Evolutionary conservation across 2,888 invertebrate species (phyloP).

Genomic region (Trissoscelio sp.): DNA sequence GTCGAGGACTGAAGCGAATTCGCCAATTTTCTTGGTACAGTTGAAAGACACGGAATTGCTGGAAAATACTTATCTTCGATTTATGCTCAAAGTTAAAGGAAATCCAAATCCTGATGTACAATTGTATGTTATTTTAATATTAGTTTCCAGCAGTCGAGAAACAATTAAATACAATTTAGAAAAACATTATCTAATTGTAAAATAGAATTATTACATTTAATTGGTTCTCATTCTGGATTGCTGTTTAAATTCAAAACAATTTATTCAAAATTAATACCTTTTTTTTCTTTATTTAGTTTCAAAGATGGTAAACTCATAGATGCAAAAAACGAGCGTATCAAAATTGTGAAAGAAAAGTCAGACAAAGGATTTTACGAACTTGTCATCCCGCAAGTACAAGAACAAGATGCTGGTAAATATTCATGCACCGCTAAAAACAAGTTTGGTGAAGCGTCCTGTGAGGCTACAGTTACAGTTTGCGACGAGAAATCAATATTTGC

Average conservation of each 20-base stretch:
- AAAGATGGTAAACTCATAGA: conserved; percentile 91
- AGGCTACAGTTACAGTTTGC: conserved; percentile 91
- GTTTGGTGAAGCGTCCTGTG: conserved; percentile 90
- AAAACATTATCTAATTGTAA: too few relatives aligned
- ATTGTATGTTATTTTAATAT: conserved; percentile 94
- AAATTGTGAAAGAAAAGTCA: conserved; percentile 89
- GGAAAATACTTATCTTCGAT: conserved; percentile 93
- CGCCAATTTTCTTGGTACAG: conserved; percentile 93
- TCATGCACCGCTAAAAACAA: conserved; percentile 93
- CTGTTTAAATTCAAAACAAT: conserved; percentile 45
- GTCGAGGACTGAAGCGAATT: conserved; percentile 88
- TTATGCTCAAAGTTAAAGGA: conserved; percentile 94
- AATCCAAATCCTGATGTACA: conserved; percentile 94
- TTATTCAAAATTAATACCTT: too few relatives aligned
- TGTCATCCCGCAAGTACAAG: conserved; percentile 91
- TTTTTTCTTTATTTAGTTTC: conserved; percentile 85
- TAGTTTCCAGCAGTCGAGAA: too few relatives aligned
- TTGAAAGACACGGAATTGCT: conserved; percentile 94
- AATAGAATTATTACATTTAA: not conserved
- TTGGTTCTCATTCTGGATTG: conserved; percentile 67
- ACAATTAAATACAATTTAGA: too few relatives aligned
- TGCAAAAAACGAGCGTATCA: conserved; percentile 87
- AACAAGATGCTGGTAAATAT: conserved; percentile 92
- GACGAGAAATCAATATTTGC: conserved; percentile 93
- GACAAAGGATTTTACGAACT: conserved; percentile 94